Evolutionary conservation across 2,113 vertebrate genomes (phyloP).

Genomic region (Bungarus multicinctus): DNA sequence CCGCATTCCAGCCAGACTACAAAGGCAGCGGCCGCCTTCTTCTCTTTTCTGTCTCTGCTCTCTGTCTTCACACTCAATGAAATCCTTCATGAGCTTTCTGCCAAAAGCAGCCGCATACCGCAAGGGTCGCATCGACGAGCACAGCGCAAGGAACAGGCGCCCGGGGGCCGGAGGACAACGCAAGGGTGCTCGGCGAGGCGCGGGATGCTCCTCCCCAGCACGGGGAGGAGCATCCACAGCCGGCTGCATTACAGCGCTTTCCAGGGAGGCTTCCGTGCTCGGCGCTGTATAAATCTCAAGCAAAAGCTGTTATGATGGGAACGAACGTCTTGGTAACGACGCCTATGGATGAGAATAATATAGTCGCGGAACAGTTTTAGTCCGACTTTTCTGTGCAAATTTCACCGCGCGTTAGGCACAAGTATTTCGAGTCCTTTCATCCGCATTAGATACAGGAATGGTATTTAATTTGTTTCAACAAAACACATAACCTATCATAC

Average conservation of each 20-base stretch:
- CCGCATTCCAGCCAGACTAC: constrained; percentile 98
- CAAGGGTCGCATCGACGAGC: constrained; percentile 66
- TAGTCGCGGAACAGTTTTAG: neutral
- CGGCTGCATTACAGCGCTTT: neutral
- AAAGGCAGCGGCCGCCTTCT: constrained; percentile 92
- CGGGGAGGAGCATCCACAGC: neutral
- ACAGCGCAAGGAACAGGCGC: constrained; percentile 18
- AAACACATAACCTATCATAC: neutral
- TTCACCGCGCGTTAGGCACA: neutral
- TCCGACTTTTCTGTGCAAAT: neutral
- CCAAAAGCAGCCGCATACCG: constrained; percentile 71
- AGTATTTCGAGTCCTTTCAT: neutral
- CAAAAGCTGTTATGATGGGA: neutral
- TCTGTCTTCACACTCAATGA: constrained; percentile 85
- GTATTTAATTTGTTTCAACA: neutral
- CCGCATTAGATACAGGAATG: neutral
- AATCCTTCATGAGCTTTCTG: constrained; percentile 80
- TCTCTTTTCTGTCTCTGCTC: constrained; percentile 89
- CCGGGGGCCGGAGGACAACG: constrained; percentile 3
- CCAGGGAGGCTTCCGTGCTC: neutral
- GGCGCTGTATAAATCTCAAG: constrained; percentile 9
- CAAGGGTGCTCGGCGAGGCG: neutral
- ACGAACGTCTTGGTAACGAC: neutral
- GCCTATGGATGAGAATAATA: neutral
- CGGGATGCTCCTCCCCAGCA: neutral